A percentile compares a stretch with the other conserved stretches of the same genome.
Conservation (phyloP, 2,888 invertebrate species). For the Phyto melanocephala region DNA sequence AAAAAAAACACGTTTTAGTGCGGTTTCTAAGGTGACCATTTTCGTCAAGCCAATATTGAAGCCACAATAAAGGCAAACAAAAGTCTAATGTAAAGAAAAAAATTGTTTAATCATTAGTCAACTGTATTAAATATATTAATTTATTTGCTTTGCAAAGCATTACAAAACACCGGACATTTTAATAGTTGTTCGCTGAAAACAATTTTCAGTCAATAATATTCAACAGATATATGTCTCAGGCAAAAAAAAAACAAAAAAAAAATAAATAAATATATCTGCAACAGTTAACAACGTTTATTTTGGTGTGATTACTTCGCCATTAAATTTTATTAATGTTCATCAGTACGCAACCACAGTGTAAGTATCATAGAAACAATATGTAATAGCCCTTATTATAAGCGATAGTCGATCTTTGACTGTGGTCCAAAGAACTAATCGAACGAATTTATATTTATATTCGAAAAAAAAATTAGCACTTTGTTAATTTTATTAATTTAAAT, state of each 20-base stretch:
- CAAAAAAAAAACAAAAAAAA: neutral
- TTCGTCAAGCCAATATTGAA: slow-evolving; percentile 44
- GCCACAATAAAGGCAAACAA: slow-evolving; percentile 37
- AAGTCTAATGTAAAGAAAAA: neutral
- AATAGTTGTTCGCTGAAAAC: slow-evolving; percentile 23
- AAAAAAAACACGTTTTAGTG: slow-evolving; percentile 22
- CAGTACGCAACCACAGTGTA: slow-evolving; percentile 60
- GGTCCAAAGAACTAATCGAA: too few relatives aligned
- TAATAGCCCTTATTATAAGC: too few relatives aligned
- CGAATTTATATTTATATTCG: too few relatives aligned
- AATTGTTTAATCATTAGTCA: slow-evolving; percentile 27
- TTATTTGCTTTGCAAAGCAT: slow-evolving; percentile 16
- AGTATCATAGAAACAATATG: too few relatives aligned
- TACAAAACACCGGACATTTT: slow-evolving; percentile 51
- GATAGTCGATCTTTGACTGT: too few relatives aligned
- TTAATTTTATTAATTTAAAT: too few relatives aligned
- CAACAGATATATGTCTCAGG: slow-evolving; percentile 24
- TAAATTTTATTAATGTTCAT: slow-evolving; percentile 31
- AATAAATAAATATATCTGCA: neutral
- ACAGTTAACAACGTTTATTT: slow-evolving; percentile 1
- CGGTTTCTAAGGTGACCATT: slow-evolving; percentile 58
- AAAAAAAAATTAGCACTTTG: too few relatives aligned
- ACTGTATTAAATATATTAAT: slow-evolving; percentile 7
- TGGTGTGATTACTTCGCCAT: slow-evolving; percentile 32
- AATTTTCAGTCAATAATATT: slow-evolving; percentile 13